Base-by-base conservation (phyloP, 1,140 invertebrate species). In the Berghia stephanieae region DNA sequence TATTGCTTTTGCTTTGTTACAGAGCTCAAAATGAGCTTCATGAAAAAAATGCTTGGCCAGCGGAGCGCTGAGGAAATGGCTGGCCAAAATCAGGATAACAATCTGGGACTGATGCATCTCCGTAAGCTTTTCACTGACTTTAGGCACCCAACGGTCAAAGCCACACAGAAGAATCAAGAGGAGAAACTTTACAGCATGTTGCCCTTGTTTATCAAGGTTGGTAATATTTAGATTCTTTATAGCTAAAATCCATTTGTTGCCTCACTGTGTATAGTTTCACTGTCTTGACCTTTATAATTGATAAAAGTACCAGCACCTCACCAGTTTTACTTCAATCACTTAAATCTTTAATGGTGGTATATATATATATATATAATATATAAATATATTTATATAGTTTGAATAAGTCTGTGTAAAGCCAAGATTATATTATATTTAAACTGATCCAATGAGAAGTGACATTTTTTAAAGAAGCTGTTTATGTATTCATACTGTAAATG, bases 181-280 rank as follows among this genome's bases (percentile, higher is more conserved):
- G 94, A 95, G 85, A 97, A 98, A 90, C 91, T 99, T 0, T 99
- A 99, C 89, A 98, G 97, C 89, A 98, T 99, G 96, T 91, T 99
- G 83, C 98, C 98, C 55, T 91, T 99, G 13, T 99, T 99, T 91
- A 98, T 96, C 91, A 99, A 98, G 93, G 97, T 98, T 92, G 90
- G 81, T 44, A 34, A 57, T 21, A 10, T 42, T 42, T 70, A 3
- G 34, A 36, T 38, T 0, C 0, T 42, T 36, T 1, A n/a, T n/a
- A n/a, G n/a, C n/a, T n/a, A n/a, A n/a, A n/a, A n/a, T n/a, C n/a
- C n/a, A n/a, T n/a, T n/a, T n/a, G n/a, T n/a, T n/a, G n/a, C n/a
- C n/a, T n/a, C n/a, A n/a, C n/a, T n/a, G n/a, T n/a, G n/a, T n/a
- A n/a, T n/a, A n/a, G n/a, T n/a, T n/a, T n/a, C n/a, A n/a, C n/a